Evolutionary conservation across 2,113 vertebrate genomes (phyloP), one percentile per base, ranked within the genome.

Genomic region (Aptenodytes forsteri): DNA sequence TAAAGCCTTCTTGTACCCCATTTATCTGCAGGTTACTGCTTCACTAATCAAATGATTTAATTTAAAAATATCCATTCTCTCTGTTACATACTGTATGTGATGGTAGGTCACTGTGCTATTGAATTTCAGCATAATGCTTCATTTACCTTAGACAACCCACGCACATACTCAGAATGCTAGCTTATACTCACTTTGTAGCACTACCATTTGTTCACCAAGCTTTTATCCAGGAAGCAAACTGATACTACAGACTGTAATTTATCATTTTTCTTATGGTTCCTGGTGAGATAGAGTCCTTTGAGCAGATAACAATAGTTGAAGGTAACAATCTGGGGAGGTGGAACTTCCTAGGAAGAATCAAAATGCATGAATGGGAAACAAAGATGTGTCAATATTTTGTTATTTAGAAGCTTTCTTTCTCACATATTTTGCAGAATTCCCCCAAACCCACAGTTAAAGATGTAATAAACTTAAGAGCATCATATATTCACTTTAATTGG

Each of bases 41-140:
- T 71, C 89, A 72, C 64, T 92, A 96, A 94, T 95, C 71, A 95
- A 93, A 93, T 82, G 0, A 69, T 95, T 92, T 86, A 8, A 44
- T 94, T 89, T 87, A 26, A 91, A 96, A 96, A 91, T 83, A 96
- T 18, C 83, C 4, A 9, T 92, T 94, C 95, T 85, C 52, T 93
- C 62, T 3, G 3, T 47, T 83, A 62, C 18, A 61, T 38, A 8
- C 34, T 64, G 15, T 52, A 58, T 83, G 61, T 81, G 75, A 83
- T 56, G 38, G 26, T 59, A 87, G 94, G 75, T 92, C 77, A 65
- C 44, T 86, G 85, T 93, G 72, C 61, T 93, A 86, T 88, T 97
- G 90, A 97, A 96, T 95, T 89, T 85, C 89, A 79, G 46, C 42
- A 92, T 79, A 96, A 93, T 88, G 92, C 54, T 87, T 96, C 93